Conservation (phyloP, 2,113 vertebrate genomes). For the Cephalopterus ornatus region DNA sequence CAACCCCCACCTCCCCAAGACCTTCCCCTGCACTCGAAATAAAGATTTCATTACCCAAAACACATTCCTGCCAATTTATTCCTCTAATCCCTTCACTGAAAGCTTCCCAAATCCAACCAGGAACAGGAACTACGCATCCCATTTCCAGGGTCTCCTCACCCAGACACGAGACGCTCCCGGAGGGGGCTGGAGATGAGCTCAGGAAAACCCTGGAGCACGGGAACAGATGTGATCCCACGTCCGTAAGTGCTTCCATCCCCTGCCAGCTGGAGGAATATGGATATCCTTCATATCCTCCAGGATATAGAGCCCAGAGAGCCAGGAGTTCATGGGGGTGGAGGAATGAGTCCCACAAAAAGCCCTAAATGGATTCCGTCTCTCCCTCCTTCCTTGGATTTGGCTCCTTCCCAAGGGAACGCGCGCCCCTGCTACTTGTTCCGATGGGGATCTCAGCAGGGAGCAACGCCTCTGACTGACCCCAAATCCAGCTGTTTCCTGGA, state of each 20-base stretch:
- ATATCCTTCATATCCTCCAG: background rate
- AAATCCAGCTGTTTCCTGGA: background rate
- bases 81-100: background rate
- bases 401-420: background rate
- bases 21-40: background rate
- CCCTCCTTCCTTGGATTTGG: background rate
- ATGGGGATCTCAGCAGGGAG: fast-evolving
- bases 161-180: background rate
- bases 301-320: background rate
- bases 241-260: background rate
- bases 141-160: background rate
- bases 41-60: background rate
- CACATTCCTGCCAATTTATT: background rate
- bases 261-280: too few relatives aligned
- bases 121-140: background rate
- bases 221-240: background rate
- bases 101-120: background rate
- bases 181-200: background rate
- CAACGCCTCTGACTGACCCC: fast-evolving
- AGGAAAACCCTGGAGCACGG: fast-evolving
- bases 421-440: fast-evolving
- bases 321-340: background rate
- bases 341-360: background rate
- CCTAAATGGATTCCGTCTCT: background rate
- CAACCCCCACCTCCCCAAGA: too few relatives aligned